Percentiles rank a stretch among this genome's conserved stretches.
Evolutionary conservation across 2,888 invertebrate genomes (phyloP).

Genomic region (Tinea semifulvella): DNA sequence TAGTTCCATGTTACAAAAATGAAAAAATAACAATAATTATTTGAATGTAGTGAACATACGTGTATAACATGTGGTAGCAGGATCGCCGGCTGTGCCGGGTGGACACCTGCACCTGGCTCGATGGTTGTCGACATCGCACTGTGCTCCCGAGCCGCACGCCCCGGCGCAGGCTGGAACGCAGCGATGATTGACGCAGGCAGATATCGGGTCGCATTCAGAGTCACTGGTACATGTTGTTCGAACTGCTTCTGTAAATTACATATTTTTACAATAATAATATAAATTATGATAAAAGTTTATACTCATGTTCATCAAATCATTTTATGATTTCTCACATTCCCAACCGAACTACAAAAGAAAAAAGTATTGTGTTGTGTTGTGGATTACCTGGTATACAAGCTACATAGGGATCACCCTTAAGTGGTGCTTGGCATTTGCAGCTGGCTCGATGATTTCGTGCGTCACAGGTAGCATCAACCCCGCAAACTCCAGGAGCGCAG

Average conservation of each 20-base stretch:
- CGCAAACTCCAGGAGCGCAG: conserved; percentile 76
- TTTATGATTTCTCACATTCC: too few species aligned
- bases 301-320: too few species aligned
- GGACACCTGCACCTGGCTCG: conserved; percentile 87
- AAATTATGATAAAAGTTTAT: neutral
- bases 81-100: conserved; percentile 87
- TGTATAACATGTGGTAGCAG: conserved; percentile 84
- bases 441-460: conserved; percentile 78
- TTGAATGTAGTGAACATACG: conserved; percentile 69
- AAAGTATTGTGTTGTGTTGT: too few species aligned
- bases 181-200: conserved; percentile 80
- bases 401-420: conserved; percentile 82
- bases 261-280: neutral
- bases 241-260: conserved; percentile 38
- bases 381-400: conserved; percentile 70
- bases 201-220: conserved; percentile 77
- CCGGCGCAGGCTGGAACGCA: conserved; percentile 87
- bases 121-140: conserved; percentile 80
- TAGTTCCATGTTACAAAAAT: too few species aligned
- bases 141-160: conserved; percentile 83
- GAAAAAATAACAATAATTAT: too few species aligned
- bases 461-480: conserved; percentile 79
- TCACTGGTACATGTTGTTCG: conserved; percentile 76
- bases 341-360: too few species aligned
- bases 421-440: conserved; percentile 78